Percentiles rank a stretch among this genome's conserved stretches.
phyloP scores from a whole-genome alignment of 2,888 invertebrate species.

The Tanaodytes sp. region DNA sequence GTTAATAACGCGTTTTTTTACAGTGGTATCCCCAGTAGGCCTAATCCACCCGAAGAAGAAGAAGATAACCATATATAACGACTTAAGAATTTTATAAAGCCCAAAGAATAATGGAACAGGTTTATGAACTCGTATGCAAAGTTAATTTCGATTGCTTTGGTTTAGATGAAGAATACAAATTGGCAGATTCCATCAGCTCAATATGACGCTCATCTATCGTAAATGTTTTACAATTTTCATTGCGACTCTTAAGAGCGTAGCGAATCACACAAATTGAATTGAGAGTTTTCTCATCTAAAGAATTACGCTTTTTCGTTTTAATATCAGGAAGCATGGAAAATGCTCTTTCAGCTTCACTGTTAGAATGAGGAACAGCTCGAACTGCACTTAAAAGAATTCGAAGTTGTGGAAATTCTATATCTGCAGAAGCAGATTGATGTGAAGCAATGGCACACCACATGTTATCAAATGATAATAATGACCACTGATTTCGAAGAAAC shows the following conservation, averaged over 20 bases:
- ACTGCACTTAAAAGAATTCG: conserved; percentile 2
- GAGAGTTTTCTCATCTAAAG: not conserved
- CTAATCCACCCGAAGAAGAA: conserved; percentile 18
- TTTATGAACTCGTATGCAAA: not conserved
- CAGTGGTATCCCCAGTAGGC: conserved; percentile 27
- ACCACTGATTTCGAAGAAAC: conserved; percentile 1
- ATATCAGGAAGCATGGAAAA: conserved; percentile 33
- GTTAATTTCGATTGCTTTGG: not conserved
- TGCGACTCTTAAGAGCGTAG: conserved; percentile 8
- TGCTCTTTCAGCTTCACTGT: conserved; percentile 29
- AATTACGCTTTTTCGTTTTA: conserved; percentile 19
- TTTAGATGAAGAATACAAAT: not conserved
- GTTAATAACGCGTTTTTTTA: conserved; percentile 10
- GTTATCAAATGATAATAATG: conserved; percentile 23
- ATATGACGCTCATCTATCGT: not conserved
- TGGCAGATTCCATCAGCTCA: not conserved
- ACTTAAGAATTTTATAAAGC: not conserved
- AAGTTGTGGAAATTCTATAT: conserved; percentile 11
- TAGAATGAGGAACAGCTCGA: conserved; percentile 22
- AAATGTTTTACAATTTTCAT: not conserved
- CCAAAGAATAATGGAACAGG: too few relatives aligned
- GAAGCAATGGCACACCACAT: conserved; percentile 32
- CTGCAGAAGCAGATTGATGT: not conserved
- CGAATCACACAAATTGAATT: conserved; percentile 33
- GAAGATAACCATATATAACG: not conserved